These are phyloP conservation scores for Chloropsis cyanopogon DNA, from an alignment of 2,113 vertebrate species.

Conservation along the genomic window DNA sequence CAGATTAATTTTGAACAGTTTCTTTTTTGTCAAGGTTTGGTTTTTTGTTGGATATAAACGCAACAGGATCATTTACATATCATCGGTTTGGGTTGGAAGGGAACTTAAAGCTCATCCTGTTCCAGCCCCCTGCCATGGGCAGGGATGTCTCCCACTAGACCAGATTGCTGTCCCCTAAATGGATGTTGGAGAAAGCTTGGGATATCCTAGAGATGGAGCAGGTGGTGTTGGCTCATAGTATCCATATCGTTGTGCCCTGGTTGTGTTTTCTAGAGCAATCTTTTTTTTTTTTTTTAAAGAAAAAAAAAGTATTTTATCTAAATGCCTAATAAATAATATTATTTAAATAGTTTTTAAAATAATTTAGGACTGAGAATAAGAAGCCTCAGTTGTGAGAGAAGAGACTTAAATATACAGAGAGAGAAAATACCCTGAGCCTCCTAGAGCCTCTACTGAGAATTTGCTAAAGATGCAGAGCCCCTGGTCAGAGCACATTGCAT, in stretches of 20 bases:
- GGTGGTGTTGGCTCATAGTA: neutral
- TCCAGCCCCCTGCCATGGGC: neutral
- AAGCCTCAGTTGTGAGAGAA: slow-evolving; percentile 30
- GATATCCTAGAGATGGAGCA: neutral
- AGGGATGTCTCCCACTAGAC: neutral
- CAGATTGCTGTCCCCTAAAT: neutral
- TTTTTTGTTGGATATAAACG: neutral
- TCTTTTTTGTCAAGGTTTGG: slow-evolving; percentile 25
- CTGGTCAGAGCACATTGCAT: neutral
- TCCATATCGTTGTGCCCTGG: slow-evolving; percentile 40
- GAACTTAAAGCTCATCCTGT: neutral
- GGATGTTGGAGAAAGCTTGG: neutral
- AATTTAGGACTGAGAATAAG: slow-evolving; percentile 46
- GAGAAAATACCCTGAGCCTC: slow-evolving; percentile 74
- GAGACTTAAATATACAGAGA: slow-evolving; percentile 48
- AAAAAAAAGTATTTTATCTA: slow-evolving; percentile 48
- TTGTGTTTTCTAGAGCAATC: slow-evolving; percentile 57
- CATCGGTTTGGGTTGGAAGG: neutral
- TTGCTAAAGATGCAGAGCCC: slow-evolving; percentile 61
- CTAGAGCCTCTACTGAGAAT: slow-evolving; percentile 77
- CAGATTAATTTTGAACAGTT: slow-evolving; percentile 62
- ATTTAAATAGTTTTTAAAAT: slow-evolving; percentile 60
- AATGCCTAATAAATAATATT: slow-evolving; percentile 65
- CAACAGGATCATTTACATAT: slow-evolving; percentile 9
- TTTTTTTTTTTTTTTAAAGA: neutral